Conservation (phyloP, 2,797 vertebrate genomes). For the Crypturellus tataupa region DNA sequence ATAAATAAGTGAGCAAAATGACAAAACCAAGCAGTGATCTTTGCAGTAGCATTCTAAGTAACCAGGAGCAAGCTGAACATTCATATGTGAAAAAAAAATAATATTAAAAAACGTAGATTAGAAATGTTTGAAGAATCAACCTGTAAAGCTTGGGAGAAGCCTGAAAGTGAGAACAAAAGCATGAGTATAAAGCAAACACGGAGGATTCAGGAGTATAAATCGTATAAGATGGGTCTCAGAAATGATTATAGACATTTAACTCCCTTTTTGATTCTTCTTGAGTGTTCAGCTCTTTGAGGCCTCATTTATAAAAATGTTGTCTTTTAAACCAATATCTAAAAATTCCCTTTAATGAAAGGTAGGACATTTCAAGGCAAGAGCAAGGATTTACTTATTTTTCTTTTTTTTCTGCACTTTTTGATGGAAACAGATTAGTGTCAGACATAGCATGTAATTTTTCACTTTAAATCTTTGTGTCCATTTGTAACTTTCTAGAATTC, state of each 20-base stretch:
- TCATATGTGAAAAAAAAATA: fast-evolving
- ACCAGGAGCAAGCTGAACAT: neutral
- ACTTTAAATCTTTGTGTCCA: neutral
- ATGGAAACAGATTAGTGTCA: neutral
- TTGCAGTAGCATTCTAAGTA: fast-evolving
- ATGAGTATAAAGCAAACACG: neutral
- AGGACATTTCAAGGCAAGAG: neutral
- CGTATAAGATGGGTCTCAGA: neutral
- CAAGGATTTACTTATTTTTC: neutral
- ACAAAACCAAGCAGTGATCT: neutral
- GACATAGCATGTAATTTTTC: constrained; percentile 2
- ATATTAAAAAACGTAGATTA: neutral
- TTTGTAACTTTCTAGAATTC: neutral
- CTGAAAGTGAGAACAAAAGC: neutral
- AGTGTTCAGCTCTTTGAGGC: neutral
- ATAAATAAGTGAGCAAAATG: neutral
- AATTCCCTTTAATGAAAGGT: neutral
- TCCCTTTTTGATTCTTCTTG: neutral
- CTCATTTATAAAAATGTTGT: neutral
- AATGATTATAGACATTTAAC: neutral
- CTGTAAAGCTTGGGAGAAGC: neutral
- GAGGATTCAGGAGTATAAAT: neutral
- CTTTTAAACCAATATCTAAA: neutral
- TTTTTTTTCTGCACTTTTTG: neutral
- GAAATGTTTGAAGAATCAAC: neutral